phyloP scores from a whole-genome alignment of 92 coral and sea anemone species.

The Anthopleura xanthogrammica region DNA sequence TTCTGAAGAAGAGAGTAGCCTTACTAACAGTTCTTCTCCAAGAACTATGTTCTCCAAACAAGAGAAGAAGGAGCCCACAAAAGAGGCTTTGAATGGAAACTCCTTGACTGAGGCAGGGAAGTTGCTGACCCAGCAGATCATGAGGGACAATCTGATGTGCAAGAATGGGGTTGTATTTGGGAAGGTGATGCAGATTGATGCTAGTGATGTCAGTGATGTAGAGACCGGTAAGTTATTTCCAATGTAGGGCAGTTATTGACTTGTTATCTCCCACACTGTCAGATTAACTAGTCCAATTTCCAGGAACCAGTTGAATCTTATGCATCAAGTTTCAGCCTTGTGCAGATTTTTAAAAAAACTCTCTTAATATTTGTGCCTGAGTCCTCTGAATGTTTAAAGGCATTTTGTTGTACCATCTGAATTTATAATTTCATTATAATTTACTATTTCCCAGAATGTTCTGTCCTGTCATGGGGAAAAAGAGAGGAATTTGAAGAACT shows the following conservation, averaged over 20 bases:
- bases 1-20: constrained; percentile 60
- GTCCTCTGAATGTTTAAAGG: too few relatives aligned
- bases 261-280: too few relatives aligned
- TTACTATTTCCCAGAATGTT: constrained; percentile 52
- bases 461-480: constrained; percentile 71
- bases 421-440: not conserved
- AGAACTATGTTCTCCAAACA: constrained; percentile 43
- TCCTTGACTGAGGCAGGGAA: constrained; percentile 54
- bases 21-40: constrained; percentile 24
- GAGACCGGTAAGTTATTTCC: constrained; percentile 67
- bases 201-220: constrained; percentile 85
- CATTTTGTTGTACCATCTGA: too few relatives aligned
- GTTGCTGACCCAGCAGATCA: constrained; percentile 31
- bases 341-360: too few relatives aligned
- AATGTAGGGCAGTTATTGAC: too few relatives aligned
- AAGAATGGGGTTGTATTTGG: constrained; percentile 73
- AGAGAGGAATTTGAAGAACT: constrained; percentile 67
- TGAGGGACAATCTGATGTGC: constrained; percentile 30
- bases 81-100: constrained; percentile 13
- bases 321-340: too few relatives aligned
- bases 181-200: constrained; percentile 52
- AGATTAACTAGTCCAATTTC: too few relatives aligned
- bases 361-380: too few relatives aligned
- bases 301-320: too few relatives aligned
- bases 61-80: constrained; percentile 23